Evolutionary conservation across 2,113 vertebrate genomes (phyloP), one percentile per base, ranked within the genome.

Genomic region (Vulpes lagopus): DNA sequence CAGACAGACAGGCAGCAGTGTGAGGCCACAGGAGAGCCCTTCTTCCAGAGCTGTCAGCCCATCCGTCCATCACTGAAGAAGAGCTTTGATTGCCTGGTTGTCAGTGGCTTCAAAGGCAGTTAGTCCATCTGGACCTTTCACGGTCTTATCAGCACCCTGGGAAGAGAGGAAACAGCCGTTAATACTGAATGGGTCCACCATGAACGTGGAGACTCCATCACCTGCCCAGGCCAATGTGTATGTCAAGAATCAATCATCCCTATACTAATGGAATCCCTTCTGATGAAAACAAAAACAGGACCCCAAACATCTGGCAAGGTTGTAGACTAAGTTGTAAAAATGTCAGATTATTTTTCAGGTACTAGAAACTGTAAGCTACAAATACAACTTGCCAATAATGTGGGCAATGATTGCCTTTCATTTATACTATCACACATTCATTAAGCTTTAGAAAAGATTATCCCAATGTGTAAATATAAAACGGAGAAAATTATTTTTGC

Each of bases 71-170:
- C 99, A 99, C 99, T 99, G 99, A 92, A 99, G 99, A 96, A 99
- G 99, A 96, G 99, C 99, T 99, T 99, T 99, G 97, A 99, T 99
- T 97, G 98, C 99, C 11, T 99, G 99, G 95, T 97, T 98, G 96
- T 99, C 99, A 86, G 99, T 99, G 84, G 99, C 99, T 98, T 99
- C 99, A 69, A 99, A 99, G 97, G 99, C 99, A 94, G 98, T 99
- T 79, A 98, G 97, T 98, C 99, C 99, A 91, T 99, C 98, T 65
- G 99, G 99, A 97, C 99, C 99, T 98, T 99, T 99, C 98, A 97
- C 98, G 98, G 98, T 97, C 98, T 99, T 99, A 99, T 99, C 99
- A 96, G 99, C 99, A 98, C 99, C 99, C 99, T 99, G 99, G 97
- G 97, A 98, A 98, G 93, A 98, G 85, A 97, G 94, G n/a, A 95